phyloP scores from a whole-genome alignment of 2,888 invertebrate genomes.

The Cordilura impudica region DNA sequence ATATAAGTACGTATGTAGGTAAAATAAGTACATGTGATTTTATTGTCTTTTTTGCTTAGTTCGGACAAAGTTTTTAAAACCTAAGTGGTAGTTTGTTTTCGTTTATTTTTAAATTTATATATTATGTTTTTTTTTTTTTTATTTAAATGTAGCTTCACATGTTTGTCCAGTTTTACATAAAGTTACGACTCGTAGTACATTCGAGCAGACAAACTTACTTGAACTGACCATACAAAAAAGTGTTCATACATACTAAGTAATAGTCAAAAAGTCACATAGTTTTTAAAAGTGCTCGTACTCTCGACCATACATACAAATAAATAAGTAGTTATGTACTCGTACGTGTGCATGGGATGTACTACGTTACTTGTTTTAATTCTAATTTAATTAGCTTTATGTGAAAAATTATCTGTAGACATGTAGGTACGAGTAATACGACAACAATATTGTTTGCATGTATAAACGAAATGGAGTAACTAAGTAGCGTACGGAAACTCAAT shows the following conservation, averaged over 20 bases:
- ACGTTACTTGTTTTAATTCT: constrained; percentile 56
- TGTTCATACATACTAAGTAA: constrained; percentile 4
- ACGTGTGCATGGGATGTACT: neutral
- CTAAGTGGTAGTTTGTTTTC: neutral
- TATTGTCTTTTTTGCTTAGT: constrained; percentile 4
- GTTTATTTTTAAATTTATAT: neutral
- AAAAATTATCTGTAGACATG: constrained; percentile 54
- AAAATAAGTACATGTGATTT: constrained; percentile 1
- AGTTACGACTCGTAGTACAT: constrained; percentile 1
- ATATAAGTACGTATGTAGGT: neutral
- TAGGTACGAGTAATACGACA: constrained; percentile 27
- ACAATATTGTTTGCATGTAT: constrained; percentile 9
- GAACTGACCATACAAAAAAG: constrained; percentile 27
- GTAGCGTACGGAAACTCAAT: too few species aligned
- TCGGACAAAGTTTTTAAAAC: neutral
- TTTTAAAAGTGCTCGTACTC: constrained; percentile 17
- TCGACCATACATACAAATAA: constrained; percentile 6
- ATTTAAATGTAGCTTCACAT: constrained; percentile 11
- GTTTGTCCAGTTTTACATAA: constrained; percentile 24
- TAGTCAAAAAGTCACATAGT: constrained; percentile 15
- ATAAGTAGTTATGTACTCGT: neutral
- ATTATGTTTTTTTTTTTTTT: constrained; percentile 15
- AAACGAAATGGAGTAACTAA: neutral
- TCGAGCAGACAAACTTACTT: constrained; percentile 39
- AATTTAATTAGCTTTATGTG: constrained; percentile 58